Evolutionary conservation across 2,113 vertebrate species (phyloP).

Genomic region (Murina feae): DNA sequence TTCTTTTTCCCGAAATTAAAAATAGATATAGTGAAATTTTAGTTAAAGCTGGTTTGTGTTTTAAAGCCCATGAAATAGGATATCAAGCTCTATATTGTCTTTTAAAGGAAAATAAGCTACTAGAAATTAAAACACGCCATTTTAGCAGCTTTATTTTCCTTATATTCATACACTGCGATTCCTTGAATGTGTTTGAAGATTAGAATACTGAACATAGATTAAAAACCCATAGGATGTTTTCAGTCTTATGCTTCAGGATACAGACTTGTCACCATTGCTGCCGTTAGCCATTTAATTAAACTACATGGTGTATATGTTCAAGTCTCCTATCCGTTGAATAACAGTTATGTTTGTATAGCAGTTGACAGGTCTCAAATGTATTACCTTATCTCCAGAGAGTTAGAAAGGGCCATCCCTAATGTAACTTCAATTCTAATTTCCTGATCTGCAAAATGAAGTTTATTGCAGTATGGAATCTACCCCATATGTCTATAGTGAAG

Average conservation of each 20-base stretch:
- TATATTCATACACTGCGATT: background rate
- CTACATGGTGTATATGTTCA: background rate
- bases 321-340: background rate
- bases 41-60: background rate
- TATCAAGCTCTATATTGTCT: background rate
- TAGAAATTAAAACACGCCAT: background rate
- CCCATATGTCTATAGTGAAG: background rate
- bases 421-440: background rate
- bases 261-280: background rate
- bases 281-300: background rate
- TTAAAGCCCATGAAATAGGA: conserved; percentile 25
- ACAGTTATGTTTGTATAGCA: background rate
- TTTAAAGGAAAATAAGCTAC: conserved; percentile 42
- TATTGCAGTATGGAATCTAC: background rate
- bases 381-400: background rate
- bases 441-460: background rate
- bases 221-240: background rate
- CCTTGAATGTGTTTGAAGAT: background rate
- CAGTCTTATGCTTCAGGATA: background rate
- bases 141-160: background rate
- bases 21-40: conserved; percentile 63
- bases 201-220: background rate
- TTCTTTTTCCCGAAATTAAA: conserved; percentile 66
- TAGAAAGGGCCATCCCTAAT: background rate
- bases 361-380: background rate